Base-by-base conservation (phyloP, 1,140 invertebrate genomes). In the Vanessa tameamea region DNA sequence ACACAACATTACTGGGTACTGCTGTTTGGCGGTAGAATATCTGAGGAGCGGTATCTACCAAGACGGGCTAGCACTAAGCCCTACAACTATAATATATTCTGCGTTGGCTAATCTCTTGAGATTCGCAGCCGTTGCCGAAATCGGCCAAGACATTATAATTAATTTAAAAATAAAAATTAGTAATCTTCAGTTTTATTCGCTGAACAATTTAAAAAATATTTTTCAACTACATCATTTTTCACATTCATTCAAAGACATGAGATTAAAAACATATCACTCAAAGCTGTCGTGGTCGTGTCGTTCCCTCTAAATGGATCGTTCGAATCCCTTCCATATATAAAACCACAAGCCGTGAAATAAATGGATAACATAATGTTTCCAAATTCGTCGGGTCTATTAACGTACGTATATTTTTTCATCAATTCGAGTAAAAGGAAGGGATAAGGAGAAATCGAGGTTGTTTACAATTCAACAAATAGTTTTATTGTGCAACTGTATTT, bases 241-340 rank as follows among this genome's bases (percentile, higher is more conserved):
- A 26, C 51, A 26, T 59, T 26, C 55, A 20, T 26, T 59, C 3
- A 59, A 26, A 23, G 16, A 3, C 12, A 26, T 31, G 9, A 15
- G 55, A 59, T 59, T 59, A 59, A 59, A 14, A 59, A 59, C 55
- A 11, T 31, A 59, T 59, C 23, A 59, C 23, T 59, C 55, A 59
- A 13, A 6, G 8, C 23, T 11, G 37, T 51, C 48, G 48, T n/a
- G 13, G 55, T 26, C 55, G 23, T 59, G 55, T 59, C 55, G 55
- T 9, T 26, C 55, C 55, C 12, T 59, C 20, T 59, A 59, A 59
- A 59, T 26, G 55, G 20, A 59, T 59, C 55, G 12, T 15, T 51
- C 48, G 48, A 59, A 59, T 59, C 11, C 23, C 55, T 26, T 5
- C 20, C 23, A 26, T 11, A 26, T 59, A 59, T 26, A 15, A 26